Evolutionary conservation across 2,888 invertebrate species (phyloP).

Genomic region (Asteroscopus sphinx): DNA sequence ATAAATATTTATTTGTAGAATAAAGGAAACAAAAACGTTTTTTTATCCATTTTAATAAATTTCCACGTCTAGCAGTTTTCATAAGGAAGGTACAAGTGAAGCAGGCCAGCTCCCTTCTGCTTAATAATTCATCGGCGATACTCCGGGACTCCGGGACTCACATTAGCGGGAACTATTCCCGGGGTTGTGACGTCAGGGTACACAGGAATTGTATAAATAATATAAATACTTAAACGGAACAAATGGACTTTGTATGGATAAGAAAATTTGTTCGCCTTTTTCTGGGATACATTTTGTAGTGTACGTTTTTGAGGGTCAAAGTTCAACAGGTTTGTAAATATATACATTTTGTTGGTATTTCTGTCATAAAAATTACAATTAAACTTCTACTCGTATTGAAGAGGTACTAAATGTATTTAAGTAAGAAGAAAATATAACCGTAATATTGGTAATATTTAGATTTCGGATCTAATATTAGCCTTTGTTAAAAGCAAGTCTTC

Average conservation of each 20-base stretch:
- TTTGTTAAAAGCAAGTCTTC: no score
- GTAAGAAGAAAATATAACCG: no score
- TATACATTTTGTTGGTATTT: background rate
- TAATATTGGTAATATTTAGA: no score
- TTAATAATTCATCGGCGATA: conserved; percentile 50
- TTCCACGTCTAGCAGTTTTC: conserved; percentile 7
- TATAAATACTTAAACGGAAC: conserved; percentile 38
- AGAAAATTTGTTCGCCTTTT: conserved; percentile 10
- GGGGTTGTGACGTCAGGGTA: background rate
- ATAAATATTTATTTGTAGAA: background rate
- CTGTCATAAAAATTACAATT: no score
- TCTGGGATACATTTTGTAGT: background rate
- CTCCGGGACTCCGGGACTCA: conserved; percentile 29
- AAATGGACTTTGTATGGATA: conserved; percentile 26
- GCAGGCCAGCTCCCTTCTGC: conserved; percentile 10
- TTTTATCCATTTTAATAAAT: conserved; percentile 1
- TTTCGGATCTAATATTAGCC: no score
- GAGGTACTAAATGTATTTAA: no score
- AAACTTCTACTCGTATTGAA: no score
- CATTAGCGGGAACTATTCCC: conserved; percentile 48
- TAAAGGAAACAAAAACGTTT: background rate
- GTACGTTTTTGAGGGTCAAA: conserved; percentile 1
- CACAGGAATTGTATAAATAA: conserved; percentile 40
- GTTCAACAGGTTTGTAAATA: conserved; percentile 4
- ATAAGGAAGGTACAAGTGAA: conserved; percentile 25